Percentiles rank a stretch among this genome's conserved stretches.
These are phyloP conservation scores for Todiramphus saurophagus DNA, from an alignment of 2,113 vertebrate genomes.

Conservation along the genomic window DNA sequence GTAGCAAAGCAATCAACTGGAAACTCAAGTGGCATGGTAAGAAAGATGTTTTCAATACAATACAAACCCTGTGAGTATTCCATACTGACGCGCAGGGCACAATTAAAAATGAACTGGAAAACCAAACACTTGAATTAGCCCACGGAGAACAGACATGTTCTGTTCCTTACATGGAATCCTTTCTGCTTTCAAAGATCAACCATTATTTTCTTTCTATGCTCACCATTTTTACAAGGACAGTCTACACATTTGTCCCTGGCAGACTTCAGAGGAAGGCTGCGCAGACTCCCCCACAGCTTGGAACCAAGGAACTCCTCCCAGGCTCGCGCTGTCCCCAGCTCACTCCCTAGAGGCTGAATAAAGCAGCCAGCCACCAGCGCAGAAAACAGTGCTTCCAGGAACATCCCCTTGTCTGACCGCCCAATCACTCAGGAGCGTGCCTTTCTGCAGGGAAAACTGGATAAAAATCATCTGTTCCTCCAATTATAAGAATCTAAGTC, in stretches of 20 bases:
- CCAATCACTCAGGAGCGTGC: not conserved
- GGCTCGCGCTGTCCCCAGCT: not conserved
- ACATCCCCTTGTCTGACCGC: not conserved
- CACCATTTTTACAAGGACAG: rapidly evolving
- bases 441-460: not conserved
- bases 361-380: not conserved
- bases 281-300: not conserved
- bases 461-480: not conserved
- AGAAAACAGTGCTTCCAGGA: not conserved
- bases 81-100: not conserved
- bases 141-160: not conserved
- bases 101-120: not conserved
- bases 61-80: not conserved
- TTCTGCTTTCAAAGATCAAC: not conserved
- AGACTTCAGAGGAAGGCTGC: not conserved
- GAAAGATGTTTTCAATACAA: not conserved
- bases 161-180: not conserved
- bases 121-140: not conserved
- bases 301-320: not conserved
- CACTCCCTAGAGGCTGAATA: not conserved
- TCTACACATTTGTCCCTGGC: not conserved
- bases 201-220: not conserved
- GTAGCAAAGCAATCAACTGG: not conserved
- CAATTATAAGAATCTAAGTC: rapidly evolving
- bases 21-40: not conserved